phyloP scores from a whole-genome alignment of 2,888 invertebrate species.

The Himalopsyche japonica region DNA sequence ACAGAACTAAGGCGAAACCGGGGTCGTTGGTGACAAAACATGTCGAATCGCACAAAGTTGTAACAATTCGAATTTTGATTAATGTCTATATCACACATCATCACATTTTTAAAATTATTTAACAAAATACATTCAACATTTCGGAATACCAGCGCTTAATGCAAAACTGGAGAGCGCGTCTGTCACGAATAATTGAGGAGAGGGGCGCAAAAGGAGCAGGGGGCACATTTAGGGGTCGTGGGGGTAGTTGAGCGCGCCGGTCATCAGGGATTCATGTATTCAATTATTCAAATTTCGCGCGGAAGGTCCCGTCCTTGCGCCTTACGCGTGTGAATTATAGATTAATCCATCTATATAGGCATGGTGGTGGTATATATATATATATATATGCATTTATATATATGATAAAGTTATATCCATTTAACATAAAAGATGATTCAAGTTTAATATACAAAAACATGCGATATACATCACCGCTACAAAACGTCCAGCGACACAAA shows the following conservation, averaged over 20 bases:
- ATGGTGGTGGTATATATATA: neutral
- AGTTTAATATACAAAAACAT: too few species aligned
- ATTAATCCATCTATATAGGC: constrained; percentile 24
- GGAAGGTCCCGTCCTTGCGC: constrained; percentile 35
- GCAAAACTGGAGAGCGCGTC: neutral
- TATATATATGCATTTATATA: neutral
- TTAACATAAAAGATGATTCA: neutral
- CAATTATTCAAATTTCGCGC: constrained; percentile 39
- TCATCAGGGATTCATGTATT: constrained; percentile 37
- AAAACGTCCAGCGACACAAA: too few species aligned
- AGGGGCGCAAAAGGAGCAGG: constrained; percentile 6
- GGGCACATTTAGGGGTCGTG: neutral
- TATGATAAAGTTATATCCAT: neutral
- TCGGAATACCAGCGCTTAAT: neutral
- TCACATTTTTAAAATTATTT: neutral
- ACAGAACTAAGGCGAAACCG: too few species aligned
- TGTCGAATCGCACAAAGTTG: too few species aligned
- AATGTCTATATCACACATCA: neutral
- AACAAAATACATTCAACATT: neutral
- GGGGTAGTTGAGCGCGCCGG: constrained; percentile 10
- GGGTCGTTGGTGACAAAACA: too few species aligned
- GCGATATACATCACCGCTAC: too few species aligned
- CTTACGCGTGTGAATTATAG: constrained; percentile 35
- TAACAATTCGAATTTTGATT: too few species aligned
- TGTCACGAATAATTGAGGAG: constrained; percentile 19